Evolutionary conservation across 2,888 invertebrate species (phyloP).

Genomic region (Magallana nippona): DNA sequence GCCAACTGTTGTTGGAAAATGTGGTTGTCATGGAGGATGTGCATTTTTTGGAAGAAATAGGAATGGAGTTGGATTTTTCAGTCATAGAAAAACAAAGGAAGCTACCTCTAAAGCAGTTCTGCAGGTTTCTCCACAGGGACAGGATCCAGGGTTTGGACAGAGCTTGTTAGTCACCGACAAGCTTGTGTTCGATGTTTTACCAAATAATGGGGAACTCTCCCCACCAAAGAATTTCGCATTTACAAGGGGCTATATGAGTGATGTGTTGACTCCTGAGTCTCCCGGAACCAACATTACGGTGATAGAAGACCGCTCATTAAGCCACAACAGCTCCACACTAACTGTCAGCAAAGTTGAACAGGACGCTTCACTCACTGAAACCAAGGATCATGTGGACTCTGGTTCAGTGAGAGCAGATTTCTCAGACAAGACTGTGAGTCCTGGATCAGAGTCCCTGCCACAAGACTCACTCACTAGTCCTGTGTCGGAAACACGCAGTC

Average conservation of each 20-base stretch:
- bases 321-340: slow-evolving; percentile 23
- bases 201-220: slow-evolving; percentile 85
- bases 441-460: slow-evolving; percentile 50
- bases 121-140: slow-evolving; percentile 71
- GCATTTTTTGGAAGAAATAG: slow-evolving; percentile 95
- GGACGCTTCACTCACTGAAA: background rate
- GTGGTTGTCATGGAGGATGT: slow-evolving; percentile 97
- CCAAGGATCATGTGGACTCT: slow-evolving; percentile 31
- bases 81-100: slow-evolving; percentile 82
- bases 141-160: slow-evolving; percentile 94
- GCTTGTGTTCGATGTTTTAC: slow-evolving; percentile 93
- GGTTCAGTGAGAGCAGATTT: slow-evolving; percentile 32
- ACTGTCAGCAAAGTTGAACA: background rate
- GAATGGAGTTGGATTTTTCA: slow-evolving; percentile 93
- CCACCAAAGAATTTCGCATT: slow-evolving; percentile 61
- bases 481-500: slow-evolving; percentile 43
- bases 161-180: slow-evolving; percentile 93
- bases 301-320: slow-evolving; percentile 49
- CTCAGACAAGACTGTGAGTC: slow-evolving; percentile 37
- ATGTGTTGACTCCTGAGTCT: slow-evolving; percentile 70
- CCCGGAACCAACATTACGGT: slow-evolving; percentile 65
- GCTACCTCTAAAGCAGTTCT: slow-evolving; percentile 68
- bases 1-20: slow-evolving; percentile 82
- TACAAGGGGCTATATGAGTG: slow-evolving; percentile 75
- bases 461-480: slow-evolving; percentile 55